Conservation (phyloP, 30 jellyfish, hydroid and myxozoan species). For the Aurelia sp. region DNA sequence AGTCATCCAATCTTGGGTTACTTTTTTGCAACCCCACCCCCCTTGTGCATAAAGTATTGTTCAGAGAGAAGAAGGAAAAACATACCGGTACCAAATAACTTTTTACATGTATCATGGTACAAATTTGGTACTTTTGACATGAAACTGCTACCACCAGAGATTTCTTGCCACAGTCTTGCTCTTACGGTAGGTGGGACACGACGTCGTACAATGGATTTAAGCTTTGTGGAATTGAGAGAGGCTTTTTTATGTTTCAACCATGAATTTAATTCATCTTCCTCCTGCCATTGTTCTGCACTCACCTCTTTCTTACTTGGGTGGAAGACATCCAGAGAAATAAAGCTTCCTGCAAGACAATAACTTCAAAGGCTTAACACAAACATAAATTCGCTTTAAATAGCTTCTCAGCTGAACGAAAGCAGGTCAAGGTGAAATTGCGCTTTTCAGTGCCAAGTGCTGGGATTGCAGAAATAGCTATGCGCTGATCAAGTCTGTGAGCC, state of each 20-base stretch:
- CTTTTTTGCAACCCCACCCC: no score
- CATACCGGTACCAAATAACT: slow-evolving; percentile 77
- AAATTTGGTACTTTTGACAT: slow-evolving; percentile 77
- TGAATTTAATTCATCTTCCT: slow-evolving; percentile 36
- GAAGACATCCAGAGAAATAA: slow-evolving; percentile 50
- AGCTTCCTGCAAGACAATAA: slow-evolving; percentile 17
- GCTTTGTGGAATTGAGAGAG: slow-evolving; percentile 42
- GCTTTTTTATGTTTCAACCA: slow-evolving; percentile 59
- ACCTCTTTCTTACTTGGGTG: slow-evolving; percentile 15
- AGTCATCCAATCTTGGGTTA: no score
- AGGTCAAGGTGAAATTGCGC: no score
- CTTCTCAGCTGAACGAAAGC: no score
- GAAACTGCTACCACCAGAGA: slow-evolving; percentile 82
- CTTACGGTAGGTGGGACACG: slow-evolving; percentile 69
- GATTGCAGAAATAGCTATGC: no score
- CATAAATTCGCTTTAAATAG: neutral
- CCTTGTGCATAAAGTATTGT: no score
- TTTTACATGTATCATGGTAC: slow-evolving; percentile 79
- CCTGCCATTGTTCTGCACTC: slow-evolving; percentile 55
- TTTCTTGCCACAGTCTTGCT: slow-evolving; percentile 78
- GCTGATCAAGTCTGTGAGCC: no score
- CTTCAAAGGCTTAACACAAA: neutral
- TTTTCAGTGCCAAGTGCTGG: no score
- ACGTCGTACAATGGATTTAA: slow-evolving; percentile 68
- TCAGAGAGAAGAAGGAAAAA: no score